phyloP scores from a whole-genome alignment of 1,140 invertebrate genomes.

The Hycleus phaleratus region DNA sequence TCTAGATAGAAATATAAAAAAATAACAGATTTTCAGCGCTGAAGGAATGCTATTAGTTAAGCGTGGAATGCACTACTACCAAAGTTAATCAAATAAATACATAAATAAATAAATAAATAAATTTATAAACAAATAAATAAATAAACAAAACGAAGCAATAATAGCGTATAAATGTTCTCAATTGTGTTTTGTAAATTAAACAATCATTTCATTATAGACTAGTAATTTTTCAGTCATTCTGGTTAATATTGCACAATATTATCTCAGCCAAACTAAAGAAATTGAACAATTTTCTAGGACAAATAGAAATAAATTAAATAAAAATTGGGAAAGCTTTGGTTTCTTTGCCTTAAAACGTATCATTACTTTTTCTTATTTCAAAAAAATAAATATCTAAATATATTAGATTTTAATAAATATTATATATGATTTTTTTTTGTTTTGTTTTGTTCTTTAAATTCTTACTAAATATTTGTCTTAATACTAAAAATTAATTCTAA shows the following conservation, averaged over 20 bases:
- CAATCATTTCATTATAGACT: background rate
- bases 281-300: conserved; percentile 6
- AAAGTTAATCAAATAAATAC: conserved; percentile 29
- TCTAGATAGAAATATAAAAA: conserved; percentile 21
- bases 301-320: conserved; percentile 15
- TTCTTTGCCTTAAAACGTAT: no score
- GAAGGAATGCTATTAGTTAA: conserved; percentile 33
- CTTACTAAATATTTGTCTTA: conserved; percentile 38
- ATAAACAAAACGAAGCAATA: conserved; percentile 18
- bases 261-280: conserved; percentile 34
- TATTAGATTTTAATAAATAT: conserved; percentile 37
- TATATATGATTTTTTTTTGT: conserved; percentile 29
- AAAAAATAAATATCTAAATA: conserved; percentile 32
- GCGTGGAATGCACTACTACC: conserved; percentile 33
- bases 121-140: conserved; percentile 24
- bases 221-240: conserved; percentile 30
- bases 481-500: conserved; percentile 35
- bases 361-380: background rate
- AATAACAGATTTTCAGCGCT: conserved; percentile 21
- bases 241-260: conserved; percentile 39
- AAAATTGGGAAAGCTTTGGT: no score
- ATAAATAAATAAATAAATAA: conserved; percentile 21
- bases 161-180: background rate
- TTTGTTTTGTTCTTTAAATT: no score
- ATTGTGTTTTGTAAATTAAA: no score